Base-by-base conservation (phyloP, 1,140 invertebrate genomes). In the Augochlora pura region DNA sequence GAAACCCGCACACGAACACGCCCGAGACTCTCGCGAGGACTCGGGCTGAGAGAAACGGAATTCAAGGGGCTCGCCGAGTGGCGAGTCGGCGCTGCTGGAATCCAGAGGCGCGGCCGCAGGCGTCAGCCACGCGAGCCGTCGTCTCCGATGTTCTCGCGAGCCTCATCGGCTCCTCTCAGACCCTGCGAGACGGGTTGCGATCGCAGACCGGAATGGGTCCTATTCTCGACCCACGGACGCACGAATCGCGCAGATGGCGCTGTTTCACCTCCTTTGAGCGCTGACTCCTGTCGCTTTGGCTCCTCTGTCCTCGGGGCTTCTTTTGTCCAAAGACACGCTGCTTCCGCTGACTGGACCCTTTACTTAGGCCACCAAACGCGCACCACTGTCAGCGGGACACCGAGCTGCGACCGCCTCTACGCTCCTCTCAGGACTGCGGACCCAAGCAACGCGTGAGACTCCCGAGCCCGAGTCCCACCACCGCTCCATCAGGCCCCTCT, bases 361-460 rank as follows among this genome's bases (percentile, higher is more conserved):
- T 10, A 12, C 27, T n/a, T 4, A 12, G 38, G 12, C 14, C 18
- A 27, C 23, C 42, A 49, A 38, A 64, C 68, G 54, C 63, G 69
- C 59, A 75, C 73, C 63, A 49, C 59, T 54, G 57, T 27, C 39
- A 74, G 62, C 42, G 70, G 79, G 77, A 54, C 54, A 46, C 49
- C 78, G 54, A 74, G 57, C 66, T 84, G 72, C 54, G 60, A 12
- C 65, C 77, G 54, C 54, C 32, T 69, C 76, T 68, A 80, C 84
- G 84, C 69, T 86, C 81, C 70, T 83, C 67, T 65, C 74, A 66
- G 39, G 66, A 86, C 85, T 86, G 85, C 80, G 66, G 74, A 64
- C 85, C 77, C 67, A 52, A 59, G 68, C 76, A 77, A 86, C 77
- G 73, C 84, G 84, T 86, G 85, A 86, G 85, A 86, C 85, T 77